Evolutionary conservation across 2,113 vertebrate species (phyloP), one percentile per base, ranked within the genome.

Genomic region (Zosterops borbonicus): DNA sequence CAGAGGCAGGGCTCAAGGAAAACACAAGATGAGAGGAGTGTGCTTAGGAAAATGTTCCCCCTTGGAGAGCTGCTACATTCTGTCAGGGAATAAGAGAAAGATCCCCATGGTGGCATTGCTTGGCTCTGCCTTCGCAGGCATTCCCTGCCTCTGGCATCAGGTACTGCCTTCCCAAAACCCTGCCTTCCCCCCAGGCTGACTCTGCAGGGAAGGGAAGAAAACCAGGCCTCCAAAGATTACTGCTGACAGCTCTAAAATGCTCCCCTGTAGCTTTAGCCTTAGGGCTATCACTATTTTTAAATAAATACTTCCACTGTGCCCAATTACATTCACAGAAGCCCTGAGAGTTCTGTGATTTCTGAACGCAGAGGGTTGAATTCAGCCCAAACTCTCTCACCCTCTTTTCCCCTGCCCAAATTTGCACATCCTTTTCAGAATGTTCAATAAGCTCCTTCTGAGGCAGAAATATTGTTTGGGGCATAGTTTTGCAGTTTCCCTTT

Each of bases 381-480:
- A 55, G 73, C 50, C 56, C 2, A 2, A 81, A 87, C 39, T 80
- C 28, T 27, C 71, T 79, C 53, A 41, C 65, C 78, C 77, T 85
- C 79, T 67, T 68, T 81, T 74, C 71, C 75, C 49, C 46, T 44
- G 33, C 49, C 17, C 80, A 56, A 55, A 88, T 71, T 68, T 70
- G 53, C 50, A 93, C 65, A 59, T 95, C 76, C 41, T 64, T 77
- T 91, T 76, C 63, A 89, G 77, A 87, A 81, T 53, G 33, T 91
- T 96, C 94, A 95, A 6, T 92, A 88, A 90, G 88, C 60, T 97
- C 85, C 90, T 91, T 93, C 87, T 28, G 74, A 94, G 91, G 44
- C 78, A 92, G 88, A 95, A 96, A 87, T 84, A 56, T 42, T 95
- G 89, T 95, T 97, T 86, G 55, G 76, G 94, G 64, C 53, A 62